Conservation (phyloP, 2,888 invertebrate genomes). For the Rhogogaster chlorosoma region DNA sequence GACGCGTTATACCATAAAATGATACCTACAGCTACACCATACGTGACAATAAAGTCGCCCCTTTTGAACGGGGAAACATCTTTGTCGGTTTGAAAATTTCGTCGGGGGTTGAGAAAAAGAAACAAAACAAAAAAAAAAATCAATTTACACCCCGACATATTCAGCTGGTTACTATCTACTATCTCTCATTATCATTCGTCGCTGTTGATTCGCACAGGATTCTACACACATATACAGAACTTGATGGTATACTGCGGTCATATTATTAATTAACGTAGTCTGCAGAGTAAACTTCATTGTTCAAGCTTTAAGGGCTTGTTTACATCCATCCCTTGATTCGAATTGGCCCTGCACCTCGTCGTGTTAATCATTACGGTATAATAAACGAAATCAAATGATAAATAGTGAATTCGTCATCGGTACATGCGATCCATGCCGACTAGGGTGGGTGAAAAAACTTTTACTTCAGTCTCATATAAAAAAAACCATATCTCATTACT, state of each 20-base stretch:
- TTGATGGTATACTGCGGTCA: not conserved
- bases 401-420: not conserved
- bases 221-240: not conserved
- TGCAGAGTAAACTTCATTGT: constrained; percentile 23
- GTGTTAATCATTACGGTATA: not conserved
- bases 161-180: not conserved
- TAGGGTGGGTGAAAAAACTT: too few relatives aligned
- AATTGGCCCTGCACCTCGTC: not conserved
- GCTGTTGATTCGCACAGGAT: not conserved
- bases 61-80: not conserved
- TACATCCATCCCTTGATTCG: not conserved
- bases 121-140: too few relatives aligned
- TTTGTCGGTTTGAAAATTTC: not conserved
- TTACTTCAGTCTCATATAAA: too few relatives aligned
- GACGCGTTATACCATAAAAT: not conserved
- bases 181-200: not conserved
- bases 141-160: too few relatives aligned
- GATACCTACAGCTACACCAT: not conserved
- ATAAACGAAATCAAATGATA: not conserved
- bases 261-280: constrained; percentile 29
- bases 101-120: not conserved
- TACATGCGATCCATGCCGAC: too few relatives aligned
- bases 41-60: not conserved
- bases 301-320: not conserved
- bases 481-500: too few relatives aligned